Conservation (phyloP, 2,888 invertebrate species). For the Lasioglossum figueresi region DNA sequence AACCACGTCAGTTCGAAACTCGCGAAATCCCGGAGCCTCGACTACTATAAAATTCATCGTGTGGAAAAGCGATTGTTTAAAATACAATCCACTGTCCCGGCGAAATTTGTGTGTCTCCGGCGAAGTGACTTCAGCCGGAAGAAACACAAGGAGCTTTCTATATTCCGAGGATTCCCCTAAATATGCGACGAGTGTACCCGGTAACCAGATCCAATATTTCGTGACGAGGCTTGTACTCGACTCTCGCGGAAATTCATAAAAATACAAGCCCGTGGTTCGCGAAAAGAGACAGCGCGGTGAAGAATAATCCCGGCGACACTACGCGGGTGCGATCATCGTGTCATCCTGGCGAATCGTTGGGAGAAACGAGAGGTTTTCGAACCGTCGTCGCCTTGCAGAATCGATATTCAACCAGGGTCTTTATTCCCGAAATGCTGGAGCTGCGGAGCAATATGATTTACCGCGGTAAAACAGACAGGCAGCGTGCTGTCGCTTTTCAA, state of each 20-base stretch:
- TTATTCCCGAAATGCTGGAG: conserved; percentile 16
- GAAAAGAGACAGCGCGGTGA: not conserved
- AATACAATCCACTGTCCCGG: not conserved
- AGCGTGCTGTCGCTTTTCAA: not conserved
- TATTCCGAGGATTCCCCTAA: conserved; percentile 4
- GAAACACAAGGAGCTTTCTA: not conserved
- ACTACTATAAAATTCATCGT: not conserved
- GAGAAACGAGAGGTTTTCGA: conserved; percentile 3
- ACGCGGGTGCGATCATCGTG: conserved; percentile 1
- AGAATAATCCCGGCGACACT: conserved; percentile 1
- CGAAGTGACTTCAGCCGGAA: not conserved
- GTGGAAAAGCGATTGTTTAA: not conserved
- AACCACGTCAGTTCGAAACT: not conserved
- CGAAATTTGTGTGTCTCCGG: not conserved
- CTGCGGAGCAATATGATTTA: conserved; percentile 22
- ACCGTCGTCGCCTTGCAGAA: conserved; percentile 1
- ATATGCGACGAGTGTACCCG: not conserved
- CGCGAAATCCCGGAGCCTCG: not conserved
- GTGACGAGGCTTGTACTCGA: not conserved
- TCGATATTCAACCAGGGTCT: conserved; percentile 23
- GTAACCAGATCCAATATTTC: conserved; percentile 11
- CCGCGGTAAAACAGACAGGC: not conserved
- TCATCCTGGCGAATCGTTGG: not conserved
- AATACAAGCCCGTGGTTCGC: not conserved
- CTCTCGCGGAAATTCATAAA: conserved; percentile 5